Evolutionary conservation across 2,888 invertebrate genomes (phyloP).

Genomic region (Melanostoma scalare): DNA sequence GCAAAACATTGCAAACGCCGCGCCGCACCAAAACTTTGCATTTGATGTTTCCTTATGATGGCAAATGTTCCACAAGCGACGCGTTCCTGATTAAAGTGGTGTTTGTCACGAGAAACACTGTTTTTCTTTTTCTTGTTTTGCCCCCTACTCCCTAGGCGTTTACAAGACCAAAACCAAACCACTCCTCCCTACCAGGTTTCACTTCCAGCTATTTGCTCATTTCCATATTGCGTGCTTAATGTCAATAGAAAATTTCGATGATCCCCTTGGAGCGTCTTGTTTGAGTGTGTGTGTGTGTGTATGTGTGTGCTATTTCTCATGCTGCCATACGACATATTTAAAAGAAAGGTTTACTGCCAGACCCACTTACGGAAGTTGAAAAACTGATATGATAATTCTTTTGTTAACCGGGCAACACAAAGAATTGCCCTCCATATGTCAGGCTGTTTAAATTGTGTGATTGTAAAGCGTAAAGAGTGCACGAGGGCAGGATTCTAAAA

Average conservation of each 20-base stretch:
- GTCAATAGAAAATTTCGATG: slow-evolving; percentile 78
- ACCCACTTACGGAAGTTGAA: slow-evolving; percentile 59
- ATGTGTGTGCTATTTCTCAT: slow-evolving; percentile 71
- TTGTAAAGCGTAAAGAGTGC: slow-evolving; percentile 6
- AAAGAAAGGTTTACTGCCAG: slow-evolving; percentile 40
- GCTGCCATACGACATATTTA: slow-evolving; percentile 56
- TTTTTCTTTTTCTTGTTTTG: slow-evolving; percentile 9
- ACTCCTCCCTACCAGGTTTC: slow-evolving; percentile 1
- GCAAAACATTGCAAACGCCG: too few species aligned
- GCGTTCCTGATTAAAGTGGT: slow-evolving; percentile 1
- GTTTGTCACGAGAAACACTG: slow-evolving; percentile 2
- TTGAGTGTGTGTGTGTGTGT: slow-evolving; percentile 73
- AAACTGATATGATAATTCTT: slow-evolving; percentile 66
- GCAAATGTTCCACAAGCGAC: slow-evolving; percentile 2
- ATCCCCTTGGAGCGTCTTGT: slow-evolving; percentile 76
- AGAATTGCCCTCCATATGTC: slow-evolving; percentile 46
- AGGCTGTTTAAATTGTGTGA: slow-evolving; percentile 39
- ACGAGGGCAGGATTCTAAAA: slow-evolving; percentile 13
- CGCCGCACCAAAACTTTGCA: neutral
- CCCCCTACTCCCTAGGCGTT: neutral
- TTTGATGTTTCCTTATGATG: slow-evolving; percentile 13
- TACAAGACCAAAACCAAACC: slow-evolving; percentile 1
- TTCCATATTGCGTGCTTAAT: slow-evolving; percentile 79
- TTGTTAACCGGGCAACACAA: slow-evolving; percentile 67
- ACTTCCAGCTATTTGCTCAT: slow-evolving; percentile 74